Conservation (phyloP, 2,797 vertebrate species). For the Gymnoscopelus microlampas region DNA sequence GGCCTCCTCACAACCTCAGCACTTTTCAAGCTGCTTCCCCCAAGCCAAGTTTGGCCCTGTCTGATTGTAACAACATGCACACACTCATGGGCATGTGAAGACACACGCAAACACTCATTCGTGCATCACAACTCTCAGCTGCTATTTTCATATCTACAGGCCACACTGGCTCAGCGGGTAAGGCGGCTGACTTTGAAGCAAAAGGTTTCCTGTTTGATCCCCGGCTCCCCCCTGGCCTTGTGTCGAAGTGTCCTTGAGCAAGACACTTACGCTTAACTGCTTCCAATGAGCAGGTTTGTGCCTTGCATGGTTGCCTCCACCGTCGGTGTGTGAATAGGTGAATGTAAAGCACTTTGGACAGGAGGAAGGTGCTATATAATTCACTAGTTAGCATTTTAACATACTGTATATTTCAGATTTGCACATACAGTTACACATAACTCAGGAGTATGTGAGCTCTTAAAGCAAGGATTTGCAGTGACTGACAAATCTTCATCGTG, state of each 20-base stretch:
- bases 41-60: slow-evolving; percentile 6
- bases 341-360: no score
- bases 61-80: slow-evolving; percentile 19
- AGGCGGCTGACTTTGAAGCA: no score
- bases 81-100: slow-evolving; percentile 3
- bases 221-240: no score
- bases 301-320: no score
- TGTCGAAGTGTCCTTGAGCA: no score
- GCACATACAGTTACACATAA: slow-evolving; percentile 11
- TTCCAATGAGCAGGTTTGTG: no score
- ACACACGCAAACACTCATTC: slow-evolving; percentile 6
- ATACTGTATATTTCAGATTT: neutral
- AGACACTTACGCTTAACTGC: no score
- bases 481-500: slow-evolving; percentile 66
- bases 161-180: neutral
- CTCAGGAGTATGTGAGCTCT: slow-evolving; percentile 26
- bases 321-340: no score
- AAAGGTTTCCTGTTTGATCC: no score
- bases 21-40: slow-evolving; percentile 37
- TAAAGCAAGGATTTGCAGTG: slow-evolving; percentile 60
- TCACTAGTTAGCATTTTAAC: no score
- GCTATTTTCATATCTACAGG: slow-evolving; percentile 5
- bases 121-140: slow-evolving; percentile 12
- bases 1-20: slow-evolving; percentile 54
- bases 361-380: no score